Percentiles rank a stretch among this genome's conserved stretches.
Evolutionary conservation across 2,888 invertebrate genomes (phyloP).

Genomic region (Onchidella celtica): DNA sequence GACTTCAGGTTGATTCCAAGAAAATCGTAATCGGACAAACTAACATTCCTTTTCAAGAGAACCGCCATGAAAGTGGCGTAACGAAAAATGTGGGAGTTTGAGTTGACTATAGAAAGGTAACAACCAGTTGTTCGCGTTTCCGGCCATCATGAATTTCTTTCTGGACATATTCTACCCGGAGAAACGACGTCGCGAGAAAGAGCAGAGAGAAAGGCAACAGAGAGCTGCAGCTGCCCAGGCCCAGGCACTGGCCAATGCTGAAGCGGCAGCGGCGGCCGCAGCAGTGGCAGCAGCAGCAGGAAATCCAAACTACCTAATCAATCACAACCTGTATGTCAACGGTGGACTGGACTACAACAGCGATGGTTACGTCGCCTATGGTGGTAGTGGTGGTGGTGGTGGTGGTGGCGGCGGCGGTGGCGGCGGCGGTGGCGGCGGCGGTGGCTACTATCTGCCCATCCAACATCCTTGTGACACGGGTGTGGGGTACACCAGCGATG

Average conservation of each 20-base stretch:
- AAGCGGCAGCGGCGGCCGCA: background rate
- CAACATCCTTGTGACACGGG: background rate
- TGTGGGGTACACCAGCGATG: slow-evolving; percentile 3
- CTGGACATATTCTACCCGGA: slow-evolving; percentile 68
- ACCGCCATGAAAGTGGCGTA: no score
- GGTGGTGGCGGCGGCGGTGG: background rate
- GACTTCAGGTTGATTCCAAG: no score
- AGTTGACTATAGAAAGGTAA: no score
- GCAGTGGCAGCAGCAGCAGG: background rate
- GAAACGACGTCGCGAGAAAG: slow-evolving; percentile 55
- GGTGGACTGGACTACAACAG: slow-evolving; percentile 44
- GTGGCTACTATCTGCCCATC: background rate
- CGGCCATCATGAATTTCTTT: slow-evolving; percentile 73
- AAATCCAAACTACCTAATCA: slow-evolving; percentile 16
- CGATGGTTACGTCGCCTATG: slow-evolving; percentile 37
- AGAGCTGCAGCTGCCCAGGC: slow-evolving; percentile 5
- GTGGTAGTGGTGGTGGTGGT: background rate
- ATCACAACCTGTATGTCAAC: slow-evolving; percentile 45
- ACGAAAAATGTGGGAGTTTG: no score
- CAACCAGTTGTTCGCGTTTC: slow-evolving; percentile 42
- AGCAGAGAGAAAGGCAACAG: slow-evolving; percentile 54
- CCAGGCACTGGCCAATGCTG: slow-evolving; percentile 18
- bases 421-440: background rate
- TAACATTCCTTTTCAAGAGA: no score
- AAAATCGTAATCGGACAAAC: no score